These are phyloP conservation scores for Bambusicola thoracicus DNA, from an alignment of 2,113 vertebrate genomes.

Conservation along the genomic window DNA sequence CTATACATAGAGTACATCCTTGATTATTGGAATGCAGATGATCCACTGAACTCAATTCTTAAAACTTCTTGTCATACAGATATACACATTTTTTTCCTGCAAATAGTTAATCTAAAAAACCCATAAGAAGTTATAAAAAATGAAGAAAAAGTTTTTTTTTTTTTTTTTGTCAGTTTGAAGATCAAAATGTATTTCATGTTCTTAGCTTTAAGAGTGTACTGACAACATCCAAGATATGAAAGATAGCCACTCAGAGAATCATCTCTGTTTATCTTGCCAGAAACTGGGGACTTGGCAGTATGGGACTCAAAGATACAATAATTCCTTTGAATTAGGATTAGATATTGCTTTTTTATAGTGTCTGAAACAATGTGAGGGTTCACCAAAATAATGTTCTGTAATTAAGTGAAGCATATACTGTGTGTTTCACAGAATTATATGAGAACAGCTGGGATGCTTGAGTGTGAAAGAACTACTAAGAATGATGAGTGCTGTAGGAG, in stretches of 20 bases:
- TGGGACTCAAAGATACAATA: neutral
- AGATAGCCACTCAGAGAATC: neutral
- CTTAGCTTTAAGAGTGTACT: neutral
- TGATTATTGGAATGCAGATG: neutral
- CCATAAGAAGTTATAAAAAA: neutral
- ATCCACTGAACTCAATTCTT: neutral
- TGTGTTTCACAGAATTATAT: neutral
- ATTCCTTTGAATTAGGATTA: neutral
- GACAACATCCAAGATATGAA: neutral
- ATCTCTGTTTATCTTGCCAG: neutral
- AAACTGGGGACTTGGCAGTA: neutral
- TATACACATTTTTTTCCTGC: neutral
- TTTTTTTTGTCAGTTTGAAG: neutral
- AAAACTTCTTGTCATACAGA: neutral
- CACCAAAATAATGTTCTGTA: neutral
- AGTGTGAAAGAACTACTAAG: neutral
- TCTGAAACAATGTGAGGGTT: neutral
- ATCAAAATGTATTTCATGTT: neutral
- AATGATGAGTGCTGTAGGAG: neutral
- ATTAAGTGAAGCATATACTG: neutral
- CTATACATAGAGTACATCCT: neutral
- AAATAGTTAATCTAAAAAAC: neutral
- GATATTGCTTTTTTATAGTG: neutral
- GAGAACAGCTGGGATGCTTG: accelerated
- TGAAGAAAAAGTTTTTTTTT: neutral